Evolutionary conservation across 2,113 vertebrate species (phyloP).

Genomic region (Alosa alosa): DNA sequence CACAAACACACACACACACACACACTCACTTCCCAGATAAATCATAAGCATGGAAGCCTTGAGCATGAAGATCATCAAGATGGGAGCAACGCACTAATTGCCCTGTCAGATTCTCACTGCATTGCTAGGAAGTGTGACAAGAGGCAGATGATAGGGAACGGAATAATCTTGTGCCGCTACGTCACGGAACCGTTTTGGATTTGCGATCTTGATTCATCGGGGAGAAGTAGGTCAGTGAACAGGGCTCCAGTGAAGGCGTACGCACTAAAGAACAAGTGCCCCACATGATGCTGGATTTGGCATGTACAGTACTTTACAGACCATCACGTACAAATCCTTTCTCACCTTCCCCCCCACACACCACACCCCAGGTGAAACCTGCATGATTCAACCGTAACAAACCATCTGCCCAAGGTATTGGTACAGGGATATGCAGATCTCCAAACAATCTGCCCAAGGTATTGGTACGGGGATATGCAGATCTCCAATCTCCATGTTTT

Average conservation of each 20-base stretch:
- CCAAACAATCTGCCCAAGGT: not conserved
- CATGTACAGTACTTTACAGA: not conserved
- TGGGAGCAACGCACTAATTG: not conserved
- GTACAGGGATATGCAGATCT: not conserved
- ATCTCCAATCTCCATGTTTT: no score
- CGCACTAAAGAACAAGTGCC: no score
- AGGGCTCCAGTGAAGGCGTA: not conserved
- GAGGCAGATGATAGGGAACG: not conserved
- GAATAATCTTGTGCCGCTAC: not conserved
- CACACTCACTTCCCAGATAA: not conserved
- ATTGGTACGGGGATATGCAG: not conserved
- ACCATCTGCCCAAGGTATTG: not conserved
- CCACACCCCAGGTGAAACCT: not conserved
- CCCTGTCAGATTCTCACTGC: conserved; percentile 2
- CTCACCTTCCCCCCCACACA: not conserved
- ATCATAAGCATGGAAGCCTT: not conserved
- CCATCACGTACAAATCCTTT: not conserved
- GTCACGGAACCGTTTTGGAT: not conserved
- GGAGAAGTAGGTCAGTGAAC: not conserved
- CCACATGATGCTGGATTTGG: no score
- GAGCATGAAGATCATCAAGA: not conserved
- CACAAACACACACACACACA: not conserved
- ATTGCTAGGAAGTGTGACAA: not conserved
- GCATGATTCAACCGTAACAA: not conserved
- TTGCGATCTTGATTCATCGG: not conserved